Conservation (phyloP, 2,113 vertebrate genomes). For the Ploceus nigricollis region DNA sequence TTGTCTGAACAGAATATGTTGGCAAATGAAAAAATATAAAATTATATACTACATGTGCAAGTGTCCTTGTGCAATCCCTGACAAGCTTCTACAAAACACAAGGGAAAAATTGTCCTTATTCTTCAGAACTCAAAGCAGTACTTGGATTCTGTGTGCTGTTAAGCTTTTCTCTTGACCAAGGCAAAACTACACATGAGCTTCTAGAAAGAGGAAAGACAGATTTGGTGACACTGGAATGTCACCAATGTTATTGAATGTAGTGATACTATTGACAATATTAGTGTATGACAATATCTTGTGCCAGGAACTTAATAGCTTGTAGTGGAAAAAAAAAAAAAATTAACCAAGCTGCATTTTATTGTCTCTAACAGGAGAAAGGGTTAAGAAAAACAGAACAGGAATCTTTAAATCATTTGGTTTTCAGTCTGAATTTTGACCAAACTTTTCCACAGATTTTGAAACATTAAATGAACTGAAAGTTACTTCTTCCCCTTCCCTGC, state of each 20-base stretch:
- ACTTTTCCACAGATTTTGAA: not conserved
- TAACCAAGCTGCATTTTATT: not conserved
- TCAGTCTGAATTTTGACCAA: not conserved
- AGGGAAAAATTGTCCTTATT: not conserved
- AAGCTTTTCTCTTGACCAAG: not conserved
- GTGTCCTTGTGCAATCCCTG: not conserved
- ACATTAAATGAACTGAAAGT: not conserved
- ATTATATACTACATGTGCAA: not conserved
- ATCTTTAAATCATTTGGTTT: not conserved
- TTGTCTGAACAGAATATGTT: not conserved
- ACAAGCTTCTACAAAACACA: not conserved
- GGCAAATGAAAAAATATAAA: not conserved
- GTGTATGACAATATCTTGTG: not conserved
- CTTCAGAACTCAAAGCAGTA: not conserved
- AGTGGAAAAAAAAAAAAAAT: not conserved
- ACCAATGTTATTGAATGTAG: not conserved
- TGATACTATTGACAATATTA: not conserved
- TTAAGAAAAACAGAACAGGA: not conserved
- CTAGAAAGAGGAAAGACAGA: not conserved
- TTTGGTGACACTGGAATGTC: not conserved
- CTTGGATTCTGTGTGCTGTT: not conserved
- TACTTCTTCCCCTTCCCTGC: not conserved
- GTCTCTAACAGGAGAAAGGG: rapidly evolving
- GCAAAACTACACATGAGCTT: not conserved
- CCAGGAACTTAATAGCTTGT: not conserved